Evolutionary conservation across 2,113 vertebrate genomes (phyloP).

Genomic region (Boleophthalmus pectinirostris): DNA sequence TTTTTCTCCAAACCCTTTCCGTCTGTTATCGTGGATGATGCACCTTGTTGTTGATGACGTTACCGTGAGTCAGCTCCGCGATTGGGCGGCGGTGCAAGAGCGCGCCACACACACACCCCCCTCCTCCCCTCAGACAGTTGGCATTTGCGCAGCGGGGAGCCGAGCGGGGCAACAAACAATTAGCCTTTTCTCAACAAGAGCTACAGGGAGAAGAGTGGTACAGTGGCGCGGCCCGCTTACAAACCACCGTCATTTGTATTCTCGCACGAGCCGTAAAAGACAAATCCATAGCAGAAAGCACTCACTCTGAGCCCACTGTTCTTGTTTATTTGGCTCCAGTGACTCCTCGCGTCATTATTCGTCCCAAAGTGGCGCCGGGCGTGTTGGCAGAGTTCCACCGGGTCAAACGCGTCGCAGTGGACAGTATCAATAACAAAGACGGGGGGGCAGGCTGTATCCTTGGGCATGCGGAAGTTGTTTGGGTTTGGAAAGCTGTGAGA

Average conservation of each 20-base stretch:
- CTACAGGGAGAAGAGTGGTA: constrained; percentile 38
- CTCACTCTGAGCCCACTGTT: constrained; percentile 4
- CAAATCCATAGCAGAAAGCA: constrained; percentile 8
- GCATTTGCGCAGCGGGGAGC: constrained; percentile 52
- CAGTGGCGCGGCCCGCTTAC: constrained; percentile 33
- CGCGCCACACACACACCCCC: constrained; percentile 33
- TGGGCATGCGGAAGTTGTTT: constrained; percentile 34
- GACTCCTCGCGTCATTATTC: constrained; percentile 23
- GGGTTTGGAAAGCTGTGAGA: background rate
- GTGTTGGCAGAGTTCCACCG: constrained; percentile 34
- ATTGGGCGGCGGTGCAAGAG: constrained; percentile 14
- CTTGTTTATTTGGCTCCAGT: background rate
- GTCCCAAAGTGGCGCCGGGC: constrained; percentile 14
- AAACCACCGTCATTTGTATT: constrained; percentile 24
- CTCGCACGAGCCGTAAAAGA: constrained; percentile 4
- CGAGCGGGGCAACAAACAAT: constrained; percentile 58
- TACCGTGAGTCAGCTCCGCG: constrained; percentile 64
- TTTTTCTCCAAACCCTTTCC: constrained; percentile 48
- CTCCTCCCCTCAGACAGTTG: constrained; percentile 61
- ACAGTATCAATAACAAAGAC: constrained; percentile 59
- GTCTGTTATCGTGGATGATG: constrained; percentile 26
- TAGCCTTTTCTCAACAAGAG: constrained; percentile 59
- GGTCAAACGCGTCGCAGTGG: constrained; percentile 28
- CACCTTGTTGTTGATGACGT: constrained; percentile 59
- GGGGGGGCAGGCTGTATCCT: constrained; percentile 62